Evolutionary conservation across 30 jellyfish, hydroid and myxozoan species (phyloP).

Genomic region (Turritopsis rubra): DNA sequence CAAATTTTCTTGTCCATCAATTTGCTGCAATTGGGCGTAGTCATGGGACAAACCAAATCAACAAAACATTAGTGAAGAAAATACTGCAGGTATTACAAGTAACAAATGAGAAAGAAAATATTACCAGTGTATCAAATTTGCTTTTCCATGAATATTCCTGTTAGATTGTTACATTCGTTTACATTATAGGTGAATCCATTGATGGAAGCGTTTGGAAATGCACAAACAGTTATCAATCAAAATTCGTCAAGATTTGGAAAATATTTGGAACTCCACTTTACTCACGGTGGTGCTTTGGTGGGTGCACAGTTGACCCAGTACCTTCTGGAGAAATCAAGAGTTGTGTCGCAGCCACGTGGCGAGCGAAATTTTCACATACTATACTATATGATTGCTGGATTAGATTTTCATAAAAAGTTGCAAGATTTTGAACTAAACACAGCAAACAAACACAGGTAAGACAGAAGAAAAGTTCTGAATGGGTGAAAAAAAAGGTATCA

Average conservation of each 20-base stretch:
- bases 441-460: slow-evolving; percentile 75
- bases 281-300: slow-evolving; percentile 60
- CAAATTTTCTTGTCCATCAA: slow-evolving; percentile 64
- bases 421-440: slow-evolving; percentile 84
- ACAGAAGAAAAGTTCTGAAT: neutral
- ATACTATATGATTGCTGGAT: slow-evolving; percentile 88
- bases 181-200: slow-evolving; percentile 65
- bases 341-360: slow-evolving; percentile 83
- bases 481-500: no score
- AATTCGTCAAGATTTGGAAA: slow-evolving; percentile 91
- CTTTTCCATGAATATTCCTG: no score
- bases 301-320: slow-evolving; percentile 90
- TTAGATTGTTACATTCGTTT: no score
- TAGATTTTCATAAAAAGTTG: slow-evolving; percentile 77
- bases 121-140: no score
- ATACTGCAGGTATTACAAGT: slow-evolving; percentile 48
- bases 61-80: slow-evolving; percentile 61
- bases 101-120: no score
- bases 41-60: slow-evolving; percentile 27
- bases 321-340: slow-evolving; percentile 86
- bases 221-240: slow-evolving; percentile 73
- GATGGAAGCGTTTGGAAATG: slow-evolving; percentile 96
- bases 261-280: slow-evolving; percentile 64
- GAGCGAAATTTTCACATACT: slow-evolving; percentile 85
- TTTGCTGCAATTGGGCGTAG: slow-evolving; percentile 63